Evolutionary conservation across 2,797 vertebrate species (phyloP).

Genomic region (Acanthopagrus latus): DNA sequence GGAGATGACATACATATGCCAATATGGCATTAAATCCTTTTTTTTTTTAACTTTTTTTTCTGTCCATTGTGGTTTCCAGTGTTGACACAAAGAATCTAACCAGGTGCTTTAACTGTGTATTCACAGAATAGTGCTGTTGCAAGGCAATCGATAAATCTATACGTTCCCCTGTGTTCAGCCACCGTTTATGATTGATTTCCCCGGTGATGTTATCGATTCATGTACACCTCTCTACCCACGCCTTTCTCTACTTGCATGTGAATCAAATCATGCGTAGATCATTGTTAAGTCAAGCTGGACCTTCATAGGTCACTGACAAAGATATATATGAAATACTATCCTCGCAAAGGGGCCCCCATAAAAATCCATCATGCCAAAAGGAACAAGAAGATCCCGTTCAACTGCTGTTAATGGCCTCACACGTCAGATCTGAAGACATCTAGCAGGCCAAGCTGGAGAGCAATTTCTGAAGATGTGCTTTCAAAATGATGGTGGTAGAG

Average conservation of each 20-base stretch:
- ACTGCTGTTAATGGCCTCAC: slow-evolving; percentile 23
- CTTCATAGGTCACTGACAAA: slow-evolving; percentile 58
- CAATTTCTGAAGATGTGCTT: slow-evolving; percentile 24
- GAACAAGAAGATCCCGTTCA: slow-evolving; percentile 38
- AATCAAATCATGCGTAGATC: slow-evolving; percentile 64
- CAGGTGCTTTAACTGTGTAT: slow-evolving; percentile 48
- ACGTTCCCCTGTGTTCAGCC: slow-evolving; percentile 61
- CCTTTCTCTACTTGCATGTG: slow-evolving; percentile 65
- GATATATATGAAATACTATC: slow-evolving; percentile 54
- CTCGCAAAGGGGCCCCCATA: slow-evolving; percentile 34
- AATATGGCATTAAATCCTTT: slow-evolving; percentile 63
- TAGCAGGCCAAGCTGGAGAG: slow-evolving; percentile 3
- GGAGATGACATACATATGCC: slow-evolving; percentile 74
- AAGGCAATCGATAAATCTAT: slow-evolving; percentile 69
- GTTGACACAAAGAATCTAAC: slow-evolving; percentile 52
- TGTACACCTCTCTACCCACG: slow-evolving; percentile 42
- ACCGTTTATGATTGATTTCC: slow-evolving; percentile 70
- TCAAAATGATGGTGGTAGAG: slow-evolving; percentile 23
- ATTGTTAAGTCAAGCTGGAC: slow-evolving; percentile 60
- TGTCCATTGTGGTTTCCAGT: slow-evolving; percentile 13
- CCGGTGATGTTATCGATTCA: slow-evolving; percentile 66
- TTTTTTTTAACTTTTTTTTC: slow-evolving; percentile 23
- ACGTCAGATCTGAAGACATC: slow-evolving; percentile 32
- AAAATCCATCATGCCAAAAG: slow-evolving; percentile 44
- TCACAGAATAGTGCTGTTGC: slow-evolving; percentile 50